Evolutionary conservation across 2,888 invertebrate species (phyloP), one percentile per base, ranked within the genome.

Genomic region (Sinhomidia bicolor): DNA sequence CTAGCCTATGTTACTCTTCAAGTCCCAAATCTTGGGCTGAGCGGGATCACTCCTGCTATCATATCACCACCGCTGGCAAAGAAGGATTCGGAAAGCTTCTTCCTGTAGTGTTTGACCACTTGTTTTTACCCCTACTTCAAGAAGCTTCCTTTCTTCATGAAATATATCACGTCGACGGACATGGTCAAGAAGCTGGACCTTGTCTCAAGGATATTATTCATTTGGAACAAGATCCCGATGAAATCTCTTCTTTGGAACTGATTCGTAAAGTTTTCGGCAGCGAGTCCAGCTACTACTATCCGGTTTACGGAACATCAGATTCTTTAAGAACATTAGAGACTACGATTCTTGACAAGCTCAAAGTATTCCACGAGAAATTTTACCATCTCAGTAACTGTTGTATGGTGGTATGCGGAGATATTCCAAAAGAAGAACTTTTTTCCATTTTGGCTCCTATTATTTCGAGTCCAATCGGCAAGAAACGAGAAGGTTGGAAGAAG

Each of bases 181-280:
- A 85, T 68, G 89, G 89, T 32, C 47, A 6, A 20, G 89, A 89
- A 9, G n/a, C 57, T 20, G 89, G 89, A 0, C 57, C 41, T 12
- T 79, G 79, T n/a, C 79, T 79, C 23, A 14, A 68, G 1, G 74
- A 89, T 47, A 98, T 98, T 97, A 98, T 98, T 94, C 26, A 44
- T 20, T 54, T 60, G 20, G 89, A 89, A 74, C 41, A 71, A n/a
- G 85, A 89, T 65, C 89, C 89, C 5, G 29, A 44, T 26, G 81
- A 71, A 80, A 44, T 71, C 14, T 51, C 85, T 7, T 20, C 79
- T 23, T 36, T 85, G 51, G 84, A 80, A 9, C 47, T 89, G 29
- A 23, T 84, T 6, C 78, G 68, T 2, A 44, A 71, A 23, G 41
- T 54, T 0, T 89, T 85, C 60, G 80, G 62, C 41, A 41, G 54